These are phyloP conservation scores for Gari tellinella DNA, from an alignment of 2,888 invertebrate species.

Conservation along the genomic window DNA sequence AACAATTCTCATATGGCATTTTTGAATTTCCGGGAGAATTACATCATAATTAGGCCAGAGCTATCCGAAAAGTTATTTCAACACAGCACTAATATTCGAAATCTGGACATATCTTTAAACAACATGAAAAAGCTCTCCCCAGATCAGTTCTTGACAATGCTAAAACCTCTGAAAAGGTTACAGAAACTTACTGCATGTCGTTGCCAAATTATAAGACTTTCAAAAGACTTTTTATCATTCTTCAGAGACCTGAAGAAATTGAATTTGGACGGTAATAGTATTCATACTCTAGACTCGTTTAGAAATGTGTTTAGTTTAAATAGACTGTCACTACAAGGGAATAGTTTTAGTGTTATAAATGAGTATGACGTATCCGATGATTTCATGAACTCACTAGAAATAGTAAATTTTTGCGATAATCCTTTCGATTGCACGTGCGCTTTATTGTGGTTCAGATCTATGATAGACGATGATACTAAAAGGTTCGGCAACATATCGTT, in stretches of 20 bases:
- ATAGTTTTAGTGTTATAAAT: conserved; percentile 13
- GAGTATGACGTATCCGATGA: conserved; percentile 2
- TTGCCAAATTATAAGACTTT: conserved; percentile 6
- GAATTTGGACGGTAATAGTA: conserved; percentile 18
- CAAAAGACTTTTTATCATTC: conserved; percentile 1
- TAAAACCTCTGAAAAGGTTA: conserved; percentile 18
- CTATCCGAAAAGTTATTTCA: conserved; percentile 2
- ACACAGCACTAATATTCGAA: conserved; percentile 9
- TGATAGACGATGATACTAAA: conserved; percentile 13
- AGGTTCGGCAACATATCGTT: conserved; percentile 10
- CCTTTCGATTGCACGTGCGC: conserved; percentile 45
- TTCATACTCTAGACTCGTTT: background rate
- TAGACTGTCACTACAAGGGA: conserved; percentile 1
- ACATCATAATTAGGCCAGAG: conserved; percentile 4
- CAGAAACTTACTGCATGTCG: conserved; percentile 2
- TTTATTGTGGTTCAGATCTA: conserved; percentile 43
- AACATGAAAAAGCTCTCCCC: background rate
- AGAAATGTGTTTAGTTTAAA: background rate
- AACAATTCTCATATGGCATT: conserved; percentile 5
- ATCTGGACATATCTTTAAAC: conserved; percentile 17
- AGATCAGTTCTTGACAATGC: background rate
- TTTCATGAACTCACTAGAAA: conserved; percentile 4
- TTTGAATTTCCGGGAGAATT: conserved; percentile 3
- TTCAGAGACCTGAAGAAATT: conserved; percentile 15
- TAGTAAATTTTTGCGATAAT: conserved; percentile 28